phyloP scores from a whole-genome alignment of 1,140 invertebrate species.

The Heliothis subflexa region DNA sequence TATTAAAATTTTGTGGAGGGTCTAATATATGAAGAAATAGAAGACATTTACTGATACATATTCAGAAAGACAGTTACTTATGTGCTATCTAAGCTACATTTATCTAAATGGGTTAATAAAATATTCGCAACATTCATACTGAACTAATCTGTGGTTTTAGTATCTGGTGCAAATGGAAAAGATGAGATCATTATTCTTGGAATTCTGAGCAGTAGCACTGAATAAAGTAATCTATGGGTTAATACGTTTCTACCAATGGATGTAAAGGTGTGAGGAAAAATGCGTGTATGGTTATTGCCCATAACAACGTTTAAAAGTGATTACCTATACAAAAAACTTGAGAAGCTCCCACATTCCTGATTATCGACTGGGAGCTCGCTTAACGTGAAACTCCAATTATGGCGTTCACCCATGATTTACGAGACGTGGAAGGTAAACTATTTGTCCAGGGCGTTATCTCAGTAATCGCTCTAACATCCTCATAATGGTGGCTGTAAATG shows the following conservation, averaged over 20 bases:
- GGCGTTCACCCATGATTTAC: constrained; percentile 42
- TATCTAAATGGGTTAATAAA: no score
- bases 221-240: constrained; percentile 2
- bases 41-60: not conserved
- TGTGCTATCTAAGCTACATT: no score
- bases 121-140: no score
- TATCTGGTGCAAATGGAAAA: no score
- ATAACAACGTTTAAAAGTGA: constrained; percentile 18
- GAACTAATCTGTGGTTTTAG: no score
- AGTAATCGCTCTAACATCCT: constrained; percentile 38
- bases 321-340: constrained; percentile 24
- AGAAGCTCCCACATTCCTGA: constrained; percentile 36
- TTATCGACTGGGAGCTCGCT: constrained; percentile 6
- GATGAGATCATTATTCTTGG: no score
- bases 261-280: not conserved
- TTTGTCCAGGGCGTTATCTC: constrained; percentile 24
- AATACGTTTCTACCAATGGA: not conserved
- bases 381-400: constrained; percentile 46
- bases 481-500: constrained; percentile 31
- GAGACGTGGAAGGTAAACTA: constrained; percentile 21
- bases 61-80: not conserved
- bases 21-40: not conserved
- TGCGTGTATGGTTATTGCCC: constrained; percentile 24
- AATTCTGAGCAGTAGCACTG: not conserved
- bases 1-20: no score